A percentile compares a stretch with the other conserved stretches of the same genome.
Evolutionary conservation across 2,797 vertebrate species (phyloP).

Genomic region (Enteromius unitaeniatus): DNA sequence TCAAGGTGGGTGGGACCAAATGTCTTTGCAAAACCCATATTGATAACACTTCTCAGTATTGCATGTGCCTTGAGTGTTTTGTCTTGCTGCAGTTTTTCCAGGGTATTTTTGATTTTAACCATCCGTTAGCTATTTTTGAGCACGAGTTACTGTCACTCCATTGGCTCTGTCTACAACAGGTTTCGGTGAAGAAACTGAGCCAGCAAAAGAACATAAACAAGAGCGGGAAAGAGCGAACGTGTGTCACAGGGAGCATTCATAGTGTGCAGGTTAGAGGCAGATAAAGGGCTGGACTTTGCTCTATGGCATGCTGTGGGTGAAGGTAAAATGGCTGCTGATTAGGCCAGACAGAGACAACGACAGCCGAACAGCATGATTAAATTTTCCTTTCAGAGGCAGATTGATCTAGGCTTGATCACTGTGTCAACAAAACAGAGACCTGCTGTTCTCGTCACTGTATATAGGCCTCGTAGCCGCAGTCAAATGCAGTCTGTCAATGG

Average conservation of each 20-base stretch:
- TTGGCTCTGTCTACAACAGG: constrained; percentile 45
- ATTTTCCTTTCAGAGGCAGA: constrained; percentile 67
- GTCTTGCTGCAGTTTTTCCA: not conserved
- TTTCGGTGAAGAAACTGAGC: constrained; percentile 48
- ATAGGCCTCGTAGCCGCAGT: constrained; percentile 30
- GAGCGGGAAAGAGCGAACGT: constrained; percentile 17
- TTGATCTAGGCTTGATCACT: constrained; percentile 62
- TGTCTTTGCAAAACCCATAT: not conserved
- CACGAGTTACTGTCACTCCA: constrained; percentile 7
- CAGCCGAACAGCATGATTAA: constrained; percentile 72
- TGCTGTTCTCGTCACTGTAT: constrained; percentile 44
- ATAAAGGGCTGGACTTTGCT: constrained; percentile 82
- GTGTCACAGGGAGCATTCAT: constrained; percentile 40
- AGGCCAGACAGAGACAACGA: constrained; percentile 68
- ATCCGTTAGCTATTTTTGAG: not conserved
- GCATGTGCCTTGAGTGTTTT: not conserved
- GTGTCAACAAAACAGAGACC: constrained; percentile 59
- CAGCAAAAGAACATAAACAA: constrained; percentile 49
- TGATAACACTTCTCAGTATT: not conserved
- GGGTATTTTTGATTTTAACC: constrained; percentile 16
- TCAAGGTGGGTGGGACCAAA: not conserved
- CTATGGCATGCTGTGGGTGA: constrained; percentile 72
- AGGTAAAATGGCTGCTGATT: constrained; percentile 79
- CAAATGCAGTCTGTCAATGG: constrained; percentile 28
- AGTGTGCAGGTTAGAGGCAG: constrained; percentile 56